phyloP scores from a whole-genome alignment of 2,113 vertebrate genomes.

The Plotosus lineatus region DNA sequence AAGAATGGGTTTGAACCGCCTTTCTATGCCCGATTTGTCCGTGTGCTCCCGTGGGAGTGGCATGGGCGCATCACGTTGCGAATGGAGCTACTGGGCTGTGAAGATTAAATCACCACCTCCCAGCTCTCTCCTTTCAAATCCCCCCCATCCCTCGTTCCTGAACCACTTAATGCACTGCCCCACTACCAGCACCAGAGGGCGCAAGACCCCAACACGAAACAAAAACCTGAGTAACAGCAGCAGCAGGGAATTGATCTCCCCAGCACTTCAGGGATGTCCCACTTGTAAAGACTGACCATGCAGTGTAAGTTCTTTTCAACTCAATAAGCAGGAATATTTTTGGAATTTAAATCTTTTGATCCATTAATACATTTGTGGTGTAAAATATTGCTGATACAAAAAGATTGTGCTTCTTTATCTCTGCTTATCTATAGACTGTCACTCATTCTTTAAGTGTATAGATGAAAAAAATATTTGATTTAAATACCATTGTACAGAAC shows the following conservation, averaged over 20 bases:
- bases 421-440: background rate
- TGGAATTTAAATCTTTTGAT: too few relatives aligned
- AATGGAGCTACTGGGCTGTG: conserved; percentile 91
- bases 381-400: background rate
- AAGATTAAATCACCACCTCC: conserved; percentile 65
- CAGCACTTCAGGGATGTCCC: conserved; percentile 13
- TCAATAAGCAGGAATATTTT: conserved; percentile 10
- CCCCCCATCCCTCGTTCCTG: conserved; percentile 41
- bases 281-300: conserved; percentile 4
- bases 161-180: conserved; percentile 69
- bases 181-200: conserved; percentile 66
- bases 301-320: conserved; percentile 12
- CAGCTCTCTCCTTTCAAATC: background rate
- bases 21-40: conserved; percentile 80
- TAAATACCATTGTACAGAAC: conserved; percentile 37
- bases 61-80: conserved; percentile 92
- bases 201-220: conserved; percentile 55
- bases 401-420: background rate
- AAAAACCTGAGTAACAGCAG: background rate
- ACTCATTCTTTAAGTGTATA: conserved; percentile 4
- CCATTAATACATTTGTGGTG: conserved; percentile 1
- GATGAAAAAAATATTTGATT: conserved; percentile 22
- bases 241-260: background rate
- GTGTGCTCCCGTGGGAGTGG: conserved; percentile 90
- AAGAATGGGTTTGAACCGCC: conserved; percentile 86